Conservation (phyloP, 2,888 invertebrate genomes). For the Athalia circularis region DNA sequence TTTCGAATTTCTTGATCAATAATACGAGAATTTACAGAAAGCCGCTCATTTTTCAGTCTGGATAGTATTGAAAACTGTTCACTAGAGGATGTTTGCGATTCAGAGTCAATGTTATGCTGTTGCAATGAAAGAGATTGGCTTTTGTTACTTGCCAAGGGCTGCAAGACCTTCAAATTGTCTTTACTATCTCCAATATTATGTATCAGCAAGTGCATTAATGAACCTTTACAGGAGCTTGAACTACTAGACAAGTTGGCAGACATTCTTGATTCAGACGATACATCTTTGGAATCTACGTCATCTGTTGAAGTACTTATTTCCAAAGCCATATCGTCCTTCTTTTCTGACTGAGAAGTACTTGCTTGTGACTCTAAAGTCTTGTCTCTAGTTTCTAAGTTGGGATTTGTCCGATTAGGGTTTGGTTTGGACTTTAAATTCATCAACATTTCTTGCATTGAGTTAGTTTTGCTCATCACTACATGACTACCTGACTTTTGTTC, state of each 20-base stretch:
- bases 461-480: neutral
- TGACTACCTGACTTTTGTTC: neutral
- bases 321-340: neutral
- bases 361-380: neutral
- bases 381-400: neutral
- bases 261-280: neutral
- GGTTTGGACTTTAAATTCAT: constrained; percentile 1
- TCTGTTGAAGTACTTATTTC: neutral
- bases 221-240: constrained; percentile 22
- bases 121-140: neutral
- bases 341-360: neutral
- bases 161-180: neutral
- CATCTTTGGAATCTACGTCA: constrained; percentile 6
- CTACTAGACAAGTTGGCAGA: neutral
- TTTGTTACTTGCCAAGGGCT: neutral
- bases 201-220: neutral
- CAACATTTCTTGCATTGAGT: constrained; percentile 24
- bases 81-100: constrained; percentile 13
- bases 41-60: neutral
- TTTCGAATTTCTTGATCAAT: neutral
- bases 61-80: constrained; percentile 26
- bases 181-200: neutral
- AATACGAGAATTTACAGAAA: neutral
- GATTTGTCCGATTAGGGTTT: neutral
- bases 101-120: neutral